A percentile compares a stretch with the other conserved stretches of the same genome.
These are phyloP conservation scores for Malacoctenus gilli DNA, from an alignment of 2,797 vertebrate genomes.

Conservation along the genomic window DNA sequence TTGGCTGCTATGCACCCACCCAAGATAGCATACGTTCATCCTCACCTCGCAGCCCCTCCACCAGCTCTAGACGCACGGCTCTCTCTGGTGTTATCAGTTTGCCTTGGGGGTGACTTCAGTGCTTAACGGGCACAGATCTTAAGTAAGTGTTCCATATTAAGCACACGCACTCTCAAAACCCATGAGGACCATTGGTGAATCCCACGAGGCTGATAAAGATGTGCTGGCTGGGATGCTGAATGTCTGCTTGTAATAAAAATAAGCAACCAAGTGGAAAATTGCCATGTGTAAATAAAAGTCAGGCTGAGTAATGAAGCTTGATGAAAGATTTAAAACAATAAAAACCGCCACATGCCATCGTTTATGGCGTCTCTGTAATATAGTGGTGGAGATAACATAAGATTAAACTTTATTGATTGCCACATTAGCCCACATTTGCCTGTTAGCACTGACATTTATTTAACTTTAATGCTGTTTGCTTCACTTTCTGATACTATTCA, in stretches of 20 bases:
- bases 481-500: slow-evolving; percentile 11
- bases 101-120: slow-evolving; percentile 12
- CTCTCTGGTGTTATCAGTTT: slow-evolving; percentile 10
- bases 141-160: slow-evolving; percentile 38
- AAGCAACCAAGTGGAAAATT: slow-evolving; percentile 53
- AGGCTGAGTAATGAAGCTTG: slow-evolving; percentile 47
- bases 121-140: slow-evolving; percentile 20
- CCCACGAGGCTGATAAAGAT: slow-evolving; percentile 18
- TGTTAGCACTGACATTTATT: slow-evolving; percentile 1
- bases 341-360: slow-evolving; percentile 30
- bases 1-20: not conserved
- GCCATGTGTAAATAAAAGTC: slow-evolving; percentile 54
- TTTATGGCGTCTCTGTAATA: slow-evolving; percentile 28
- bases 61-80: slow-evolving; percentile 7
- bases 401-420: slow-evolving; percentile 16
- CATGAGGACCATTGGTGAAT: slow-evolving; percentile 15
- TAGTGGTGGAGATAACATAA: slow-evolving; percentile 7
- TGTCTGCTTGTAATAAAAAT: slow-evolving; percentile 42
- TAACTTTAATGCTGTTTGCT: slow-evolving; percentile 8
- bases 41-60: slow-evolving; percentile 18
- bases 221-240: slow-evolving; percentile 13
- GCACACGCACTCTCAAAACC: slow-evolving; percentile 12
- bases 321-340: slow-evolving; percentile 48
- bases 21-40: not conserved
- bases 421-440: slow-evolving; percentile 1